Conservation (phyloP, 2,797 vertebrate species). For the Phalanger gymnotis region DNA sequence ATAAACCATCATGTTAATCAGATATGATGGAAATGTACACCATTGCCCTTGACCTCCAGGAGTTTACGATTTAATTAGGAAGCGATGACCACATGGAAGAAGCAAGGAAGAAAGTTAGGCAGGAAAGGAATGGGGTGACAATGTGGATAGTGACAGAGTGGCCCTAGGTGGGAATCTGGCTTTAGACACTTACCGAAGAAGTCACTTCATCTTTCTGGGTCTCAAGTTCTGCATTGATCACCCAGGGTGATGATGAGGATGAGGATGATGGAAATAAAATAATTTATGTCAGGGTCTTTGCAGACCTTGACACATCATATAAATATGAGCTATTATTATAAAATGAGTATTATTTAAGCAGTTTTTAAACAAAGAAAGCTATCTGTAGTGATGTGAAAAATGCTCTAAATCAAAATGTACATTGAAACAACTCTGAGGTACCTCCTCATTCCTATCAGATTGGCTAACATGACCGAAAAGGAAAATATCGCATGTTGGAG, state of each 20-base stretch:
- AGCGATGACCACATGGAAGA: background rate
- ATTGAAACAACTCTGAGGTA: background rate
- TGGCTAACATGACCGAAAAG: background rate
- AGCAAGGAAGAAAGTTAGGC: background rate
- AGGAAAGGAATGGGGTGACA: background rate
- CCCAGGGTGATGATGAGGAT: background rate
- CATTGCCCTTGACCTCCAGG: background rate
- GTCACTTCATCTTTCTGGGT: background rate
- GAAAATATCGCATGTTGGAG: background rate
- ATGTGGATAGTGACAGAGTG: background rate
- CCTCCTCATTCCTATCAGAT: background rate
- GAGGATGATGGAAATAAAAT: background rate
- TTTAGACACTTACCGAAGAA: background rate
- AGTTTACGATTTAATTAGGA: background rate
- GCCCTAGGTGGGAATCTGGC: background rate
- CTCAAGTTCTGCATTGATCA: background rate
- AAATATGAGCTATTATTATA: background rate
- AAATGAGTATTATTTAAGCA: background rate
- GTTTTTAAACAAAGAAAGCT: background rate
- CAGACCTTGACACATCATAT: background rate
- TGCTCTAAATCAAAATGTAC: background rate
- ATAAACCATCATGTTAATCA: background rate
- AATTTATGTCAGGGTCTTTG: background rate
- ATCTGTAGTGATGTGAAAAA: background rate
- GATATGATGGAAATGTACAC: background rate